Evolutionary conservation across 2,888 invertebrate genomes (phyloP), one percentile per base, ranked within the genome.

Genomic region (Lepidocyrtinus sp.): DNA sequence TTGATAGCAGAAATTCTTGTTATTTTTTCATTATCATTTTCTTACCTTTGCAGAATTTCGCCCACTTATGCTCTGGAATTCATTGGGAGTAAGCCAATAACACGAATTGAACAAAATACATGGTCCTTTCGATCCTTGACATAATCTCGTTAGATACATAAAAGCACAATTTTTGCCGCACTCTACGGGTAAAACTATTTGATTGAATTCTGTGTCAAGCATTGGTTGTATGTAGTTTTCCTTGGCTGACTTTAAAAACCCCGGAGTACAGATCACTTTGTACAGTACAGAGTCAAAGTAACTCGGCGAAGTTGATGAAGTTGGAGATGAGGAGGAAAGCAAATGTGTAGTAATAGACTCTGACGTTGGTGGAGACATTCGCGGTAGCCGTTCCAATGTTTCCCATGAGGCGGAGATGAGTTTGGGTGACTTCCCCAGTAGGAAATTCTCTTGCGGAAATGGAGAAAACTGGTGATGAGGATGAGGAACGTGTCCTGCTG

Each of bases 21-120:
- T n/a, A n/a, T n/a, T n/a, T n/a, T n/a, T n/a, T n/a, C n/a, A n/a
- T n/a, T n/a, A n/a, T n/a, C n/a, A n/a, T n/a, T n/a, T n/a, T n/a
- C n/a, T n/a, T 78, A 78, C 90, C 86, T 90, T 90, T 68, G 90
- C 90, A 46, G 89, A 89, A 85, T 90, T 89, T 64, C 90, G 84
- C n/a, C 90, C 90, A 86, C 90, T 89, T 50, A 90, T 87, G 72
- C 87, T 88, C 86, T 90, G 90, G 83, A 90, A 90, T 86, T 90
- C 89, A 87, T 90, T 90, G 1, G 90, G 90, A 1, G 90, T 90
- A 61, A 89, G 87, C 89, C 90, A 90, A 46, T 87, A 86, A 25
- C 88, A 88, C 1, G 74, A 73, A 75, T 88, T 87, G 84, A 88
- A 89, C 15, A 88, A 84, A 74, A 90, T 89, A 84, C 90, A 90